These are phyloP conservation scores for Sinotaia quadrata DNA, from an alignment of 2,888 invertebrate genomes.

Conservation along the genomic window DNA sequence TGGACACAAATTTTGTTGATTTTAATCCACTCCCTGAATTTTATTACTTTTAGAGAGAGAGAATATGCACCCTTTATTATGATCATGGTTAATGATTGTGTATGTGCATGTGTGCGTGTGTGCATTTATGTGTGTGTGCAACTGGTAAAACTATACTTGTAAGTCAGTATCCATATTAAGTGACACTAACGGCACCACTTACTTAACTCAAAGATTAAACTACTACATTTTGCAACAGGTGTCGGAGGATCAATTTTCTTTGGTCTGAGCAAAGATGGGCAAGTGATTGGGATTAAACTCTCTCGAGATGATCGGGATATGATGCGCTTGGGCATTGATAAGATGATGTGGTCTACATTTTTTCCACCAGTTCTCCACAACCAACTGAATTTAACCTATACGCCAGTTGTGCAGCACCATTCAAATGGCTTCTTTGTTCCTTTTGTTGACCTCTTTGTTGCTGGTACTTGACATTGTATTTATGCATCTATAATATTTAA, in stretches of 20 bases:
- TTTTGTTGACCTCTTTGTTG: constrained; percentile 43
- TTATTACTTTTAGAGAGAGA: too few species aligned
- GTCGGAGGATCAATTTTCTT: constrained; percentile 46
- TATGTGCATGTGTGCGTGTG: not conserved
- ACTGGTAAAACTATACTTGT: not conserved
- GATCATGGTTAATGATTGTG: not conserved
- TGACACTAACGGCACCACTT: not conserved
- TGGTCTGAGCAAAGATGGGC: constrained; percentile 44
- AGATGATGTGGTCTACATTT: constrained; percentile 42
- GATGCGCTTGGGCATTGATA: constrained; percentile 50
- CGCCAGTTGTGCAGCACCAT: constrained; percentile 37
- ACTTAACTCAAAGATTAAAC: too few species aligned
- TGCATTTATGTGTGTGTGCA: not conserved
- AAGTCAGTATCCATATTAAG: not conserved
- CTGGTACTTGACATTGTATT: constrained; percentile 40
- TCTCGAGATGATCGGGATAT: constrained; percentile 47
- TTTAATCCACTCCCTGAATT: too few species aligned
- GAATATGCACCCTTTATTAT: too few species aligned
- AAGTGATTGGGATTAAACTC: constrained; percentile 45
- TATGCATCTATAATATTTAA: not conserved
- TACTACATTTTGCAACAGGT: not conserved
- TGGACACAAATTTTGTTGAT: too few species aligned
- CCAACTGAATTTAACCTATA: constrained; percentile 41
- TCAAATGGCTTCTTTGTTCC: constrained; percentile 4
- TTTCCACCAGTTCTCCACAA: constrained; percentile 44